phyloP scores from a whole-genome alignment of 2,113 vertebrate genomes.

The Perognathus longimembris region DNA sequence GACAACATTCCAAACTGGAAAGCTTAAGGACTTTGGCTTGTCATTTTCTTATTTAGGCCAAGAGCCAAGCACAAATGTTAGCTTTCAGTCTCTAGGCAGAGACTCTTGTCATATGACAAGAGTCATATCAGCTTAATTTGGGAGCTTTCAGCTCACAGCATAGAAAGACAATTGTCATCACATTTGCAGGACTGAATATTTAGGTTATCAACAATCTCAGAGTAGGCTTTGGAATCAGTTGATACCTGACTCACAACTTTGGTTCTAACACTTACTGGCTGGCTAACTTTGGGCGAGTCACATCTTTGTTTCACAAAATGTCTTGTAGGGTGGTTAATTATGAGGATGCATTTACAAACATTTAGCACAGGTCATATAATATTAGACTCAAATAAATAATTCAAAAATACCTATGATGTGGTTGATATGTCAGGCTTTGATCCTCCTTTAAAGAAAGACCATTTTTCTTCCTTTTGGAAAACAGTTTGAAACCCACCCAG shows the following conservation, averaged over 20 bases:
- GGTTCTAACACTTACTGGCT: background rate
- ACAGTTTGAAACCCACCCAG: background rate
- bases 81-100: constrained; percentile 63
- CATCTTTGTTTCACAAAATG: background rate
- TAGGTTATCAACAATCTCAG: constrained; percentile 13
- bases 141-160: constrained; percentile 26
- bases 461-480: background rate
- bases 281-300: background rate
- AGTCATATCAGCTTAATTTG: constrained; percentile 38
- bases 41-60: constrained; percentile 72
- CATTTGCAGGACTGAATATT: background rate
- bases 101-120: constrained; percentile 56
- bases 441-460: constrained; percentile 13
- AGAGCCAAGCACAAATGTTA: constrained; percentile 75
- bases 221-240: constrained; percentile 1
- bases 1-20: constrained; percentile 74
- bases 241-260: background rate
- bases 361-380: background rate
- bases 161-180: background rate
- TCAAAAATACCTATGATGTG: background rate
- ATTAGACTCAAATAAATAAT: background rate
- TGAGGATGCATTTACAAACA: background rate
- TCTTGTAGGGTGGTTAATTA: background rate
- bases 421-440: background rate
- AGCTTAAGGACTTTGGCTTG: constrained; percentile 76